A percentile compares a stretch with the other conserved stretches of the same genome.
These are phyloP conservation scores for Anser brachyrhynchus DNA, from an alignment of 2,113 vertebrate genomes.

Conservation along the genomic window DNA sequence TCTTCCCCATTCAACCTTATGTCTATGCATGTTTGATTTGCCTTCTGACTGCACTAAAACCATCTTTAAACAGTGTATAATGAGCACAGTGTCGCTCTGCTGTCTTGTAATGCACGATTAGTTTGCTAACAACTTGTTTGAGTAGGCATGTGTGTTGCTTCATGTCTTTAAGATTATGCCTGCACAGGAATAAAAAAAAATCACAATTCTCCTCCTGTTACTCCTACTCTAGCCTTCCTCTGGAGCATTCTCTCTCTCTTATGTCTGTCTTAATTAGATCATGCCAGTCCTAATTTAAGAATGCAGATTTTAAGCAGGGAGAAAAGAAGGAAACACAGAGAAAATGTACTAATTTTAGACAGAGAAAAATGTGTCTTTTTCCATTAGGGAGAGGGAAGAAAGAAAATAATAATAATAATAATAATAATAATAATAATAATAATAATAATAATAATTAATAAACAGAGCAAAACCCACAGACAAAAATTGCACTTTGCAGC, in stretches of 20 bases:
- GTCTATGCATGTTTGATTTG: conserved; percentile 54
- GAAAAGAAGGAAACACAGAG: background rate
- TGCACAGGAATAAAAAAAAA: background rate
- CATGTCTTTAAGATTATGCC: conserved; percentile 57
- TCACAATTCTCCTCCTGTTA: conserved; percentile 7
- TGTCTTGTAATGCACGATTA: conserved; percentile 72
- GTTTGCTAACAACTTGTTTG: conserved; percentile 55
- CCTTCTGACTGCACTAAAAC: conserved; percentile 44
- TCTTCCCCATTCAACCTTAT: background rate
- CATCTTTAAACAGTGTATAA: conserved; percentile 55
- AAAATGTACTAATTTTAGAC: conserved; percentile 37
- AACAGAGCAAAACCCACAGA: background rate
- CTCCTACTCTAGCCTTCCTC: conserved; percentile 38
- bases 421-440: background rate
- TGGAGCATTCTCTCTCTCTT: conserved; percentile 29
- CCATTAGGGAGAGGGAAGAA: background rate
- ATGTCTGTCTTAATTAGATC: conserved; percentile 59
- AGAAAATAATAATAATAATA: background rate
- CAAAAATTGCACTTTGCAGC: background rate
- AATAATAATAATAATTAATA: background rate
- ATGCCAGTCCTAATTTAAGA: conserved; percentile 37
- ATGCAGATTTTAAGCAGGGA: conserved; percentile 26
- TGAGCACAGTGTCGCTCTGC: conserved; percentile 48
- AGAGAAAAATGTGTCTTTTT: conserved; percentile 31
- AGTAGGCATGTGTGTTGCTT: conserved; percentile 45